Evolutionary conservation across 1,140 invertebrate species (phyloP).

Genomic region (Meloidogyne hapla): DNA sequence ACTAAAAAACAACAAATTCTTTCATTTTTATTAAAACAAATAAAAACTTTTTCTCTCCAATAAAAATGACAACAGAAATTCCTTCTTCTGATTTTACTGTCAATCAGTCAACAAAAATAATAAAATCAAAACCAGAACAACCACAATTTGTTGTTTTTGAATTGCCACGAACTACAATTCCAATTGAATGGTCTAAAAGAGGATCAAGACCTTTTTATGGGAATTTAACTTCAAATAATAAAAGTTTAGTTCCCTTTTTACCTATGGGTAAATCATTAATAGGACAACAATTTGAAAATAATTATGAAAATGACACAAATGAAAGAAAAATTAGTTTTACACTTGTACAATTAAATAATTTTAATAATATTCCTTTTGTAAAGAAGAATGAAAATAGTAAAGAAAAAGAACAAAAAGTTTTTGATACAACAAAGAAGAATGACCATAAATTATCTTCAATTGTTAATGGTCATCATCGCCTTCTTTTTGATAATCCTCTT

Average conservation of each 20-base stretch:
- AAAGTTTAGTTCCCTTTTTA: neutral
- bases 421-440: neutral
- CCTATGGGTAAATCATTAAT: neutral
- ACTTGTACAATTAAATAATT: slow-evolving; percentile 3
- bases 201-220: neutral
- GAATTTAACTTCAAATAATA: neutral
- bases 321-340: neutral
- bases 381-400: neutral
- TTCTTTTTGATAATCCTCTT: slow-evolving; percentile 27
- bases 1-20: neutral
- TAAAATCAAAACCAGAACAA: neutral
- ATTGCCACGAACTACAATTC: neutral
- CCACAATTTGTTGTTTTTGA: slow-evolving; percentile 30
- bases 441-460: neutral
- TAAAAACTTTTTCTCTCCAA: neutral
- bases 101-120: slow-evolving; percentile 8
- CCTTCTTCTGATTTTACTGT: neutral
- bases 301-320: neutral
- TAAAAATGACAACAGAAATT: neutral
- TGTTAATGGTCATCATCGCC: neutral
- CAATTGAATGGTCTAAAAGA: neutral
- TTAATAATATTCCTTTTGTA: neutral
- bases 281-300: slow-evolving; percentile 7
- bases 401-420: neutral
- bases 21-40: too few relatives aligned